phyloP scores from a whole-genome alignment of 2,888 invertebrate species.

The Masnerella sp. region DNA sequence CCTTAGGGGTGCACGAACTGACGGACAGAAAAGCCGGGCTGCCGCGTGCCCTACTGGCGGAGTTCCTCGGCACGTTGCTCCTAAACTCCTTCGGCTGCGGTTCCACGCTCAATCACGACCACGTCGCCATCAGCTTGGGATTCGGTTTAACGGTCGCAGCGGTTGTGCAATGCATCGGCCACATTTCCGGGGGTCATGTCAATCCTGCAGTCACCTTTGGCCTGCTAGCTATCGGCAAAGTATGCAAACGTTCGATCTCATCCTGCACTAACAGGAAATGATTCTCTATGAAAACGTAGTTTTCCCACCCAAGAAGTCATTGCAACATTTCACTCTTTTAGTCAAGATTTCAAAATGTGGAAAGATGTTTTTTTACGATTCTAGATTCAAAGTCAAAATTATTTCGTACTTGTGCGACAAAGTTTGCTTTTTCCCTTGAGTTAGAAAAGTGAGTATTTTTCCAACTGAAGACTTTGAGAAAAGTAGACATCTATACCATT shows the following conservation, averaged over 20 bases:
- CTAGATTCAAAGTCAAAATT: too few species aligned
- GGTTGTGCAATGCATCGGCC: constrained; percentile 89
- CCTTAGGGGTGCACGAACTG: constrained; percentile 85
- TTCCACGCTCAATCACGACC: constrained; percentile 80
- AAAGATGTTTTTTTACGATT: too few species aligned
- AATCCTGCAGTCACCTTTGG: constrained; percentile 95
- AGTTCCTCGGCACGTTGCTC: constrained; percentile 91
- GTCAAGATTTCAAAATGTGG: too few species aligned
- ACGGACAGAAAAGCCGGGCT: constrained; percentile 84
- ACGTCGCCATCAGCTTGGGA: constrained; percentile 87
- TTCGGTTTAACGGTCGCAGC: constrained; percentile 93
- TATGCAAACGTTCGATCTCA: too few species aligned
- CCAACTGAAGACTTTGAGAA: too few species aligned
- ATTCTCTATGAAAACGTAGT: too few species aligned
- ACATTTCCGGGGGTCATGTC: constrained; percentile 93
- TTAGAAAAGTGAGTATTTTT: too few species aligned
- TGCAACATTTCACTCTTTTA: too few species aligned
- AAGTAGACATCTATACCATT: too few species aligned
- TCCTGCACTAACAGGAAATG: neutral
- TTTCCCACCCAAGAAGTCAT: too few species aligned
- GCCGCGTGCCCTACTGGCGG: constrained; percentile 90
- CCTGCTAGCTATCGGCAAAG: constrained; percentile 87
- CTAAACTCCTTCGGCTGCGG: constrained; percentile 95
- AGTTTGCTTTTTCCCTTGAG: too few species aligned
- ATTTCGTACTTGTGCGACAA: too few species aligned